These are phyloP conservation scores for Zootoca vivipara DNA, from an alignment of 2,113 vertebrate genomes.

Conservation along the genomic window DNA sequence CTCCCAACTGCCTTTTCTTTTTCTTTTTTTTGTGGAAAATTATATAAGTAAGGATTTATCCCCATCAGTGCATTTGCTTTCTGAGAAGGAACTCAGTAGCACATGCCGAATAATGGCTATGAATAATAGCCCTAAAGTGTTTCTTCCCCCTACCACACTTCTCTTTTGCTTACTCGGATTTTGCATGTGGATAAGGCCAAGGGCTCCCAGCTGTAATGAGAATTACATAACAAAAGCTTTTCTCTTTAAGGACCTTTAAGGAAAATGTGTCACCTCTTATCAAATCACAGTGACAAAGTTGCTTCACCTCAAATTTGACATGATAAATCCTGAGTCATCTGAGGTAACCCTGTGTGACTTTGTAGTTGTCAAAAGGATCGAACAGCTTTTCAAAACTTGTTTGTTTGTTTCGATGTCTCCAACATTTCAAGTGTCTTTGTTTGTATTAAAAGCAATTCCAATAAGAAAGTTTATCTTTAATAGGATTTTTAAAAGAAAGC, in stretches of 20 bases:
- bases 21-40: no score
- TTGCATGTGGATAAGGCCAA: background rate
- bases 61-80: background rate
- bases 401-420: background rate
- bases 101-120: background rate
- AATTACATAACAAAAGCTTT: background rate
- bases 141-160: background rate
- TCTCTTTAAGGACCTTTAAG: constrained; percentile 5
- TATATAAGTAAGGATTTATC: no score
- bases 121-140: background rate
- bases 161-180: background rate
- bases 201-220: background rate
- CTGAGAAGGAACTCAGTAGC: background rate
- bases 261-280: background rate
- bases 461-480: background rate
- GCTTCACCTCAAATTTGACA: background rate
- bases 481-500: background rate
- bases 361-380: background rate
- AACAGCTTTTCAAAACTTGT: background rate
- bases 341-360: background rate
- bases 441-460: background rate
- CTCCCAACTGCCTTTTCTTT: no score
- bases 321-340: background rate
- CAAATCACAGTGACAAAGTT: constrained; percentile 13
- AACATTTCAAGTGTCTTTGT: background rate